Evolutionary conservation across 2,888 invertebrate species (phyloP).

Genomic region (Scaptomyza reducta): DNA sequence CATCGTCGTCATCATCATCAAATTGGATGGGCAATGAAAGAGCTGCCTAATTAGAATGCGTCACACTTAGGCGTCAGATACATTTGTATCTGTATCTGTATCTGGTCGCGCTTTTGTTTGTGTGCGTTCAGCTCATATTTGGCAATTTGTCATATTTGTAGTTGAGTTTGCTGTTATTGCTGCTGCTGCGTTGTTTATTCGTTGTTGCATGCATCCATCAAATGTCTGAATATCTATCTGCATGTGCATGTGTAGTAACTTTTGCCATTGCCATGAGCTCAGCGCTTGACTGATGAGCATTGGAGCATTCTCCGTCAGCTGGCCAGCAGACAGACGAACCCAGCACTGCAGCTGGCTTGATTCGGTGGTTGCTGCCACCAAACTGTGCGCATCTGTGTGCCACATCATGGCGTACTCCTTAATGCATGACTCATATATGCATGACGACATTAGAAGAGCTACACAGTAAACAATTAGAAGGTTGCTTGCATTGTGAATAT

Average conservation of each 20-base stretch:
- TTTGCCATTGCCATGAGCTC: conserved; percentile 34
- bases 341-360: conserved; percentile 3
- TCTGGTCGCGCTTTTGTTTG: conserved; percentile 5
- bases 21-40: conserved; percentile 17
- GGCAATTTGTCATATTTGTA: conserved; percentile 55
- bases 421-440: conserved; percentile 56
- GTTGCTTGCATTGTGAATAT: no score
- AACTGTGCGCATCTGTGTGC: conserved; percentile 36
- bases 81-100: conserved; percentile 24
- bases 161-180: conserved; percentile 29
- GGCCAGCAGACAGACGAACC: background rate
- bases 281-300: conserved; percentile 60
- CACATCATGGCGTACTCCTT: conserved; percentile 59
- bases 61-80: conserved; percentile 36
- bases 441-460: conserved; percentile 24
- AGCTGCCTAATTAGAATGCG: conserved; percentile 56
- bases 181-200: conserved; percentile 26
- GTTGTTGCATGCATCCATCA: conserved; percentile 61
- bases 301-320: conserved; percentile 19
- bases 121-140: conserved; percentile 33
- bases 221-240: conserved; percentile 44
- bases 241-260: conserved; percentile 30
- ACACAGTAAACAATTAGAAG: background rate
- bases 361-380: conserved; percentile 29
- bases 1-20: conserved; percentile 24